phyloP scores from a whole-genome alignment of 2,888 invertebrate genomes.

The Noctua pronuba region DNA sequence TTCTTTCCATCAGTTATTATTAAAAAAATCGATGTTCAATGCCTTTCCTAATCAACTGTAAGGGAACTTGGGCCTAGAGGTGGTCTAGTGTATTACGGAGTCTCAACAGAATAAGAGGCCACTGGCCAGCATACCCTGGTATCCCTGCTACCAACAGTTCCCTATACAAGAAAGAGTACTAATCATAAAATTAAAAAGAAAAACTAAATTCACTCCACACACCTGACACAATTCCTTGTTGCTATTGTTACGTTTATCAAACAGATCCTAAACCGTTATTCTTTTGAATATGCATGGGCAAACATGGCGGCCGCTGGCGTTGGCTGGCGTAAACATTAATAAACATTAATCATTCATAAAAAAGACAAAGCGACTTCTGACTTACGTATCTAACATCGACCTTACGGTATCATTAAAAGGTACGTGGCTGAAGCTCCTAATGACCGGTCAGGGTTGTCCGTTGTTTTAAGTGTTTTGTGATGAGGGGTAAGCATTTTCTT shows the following conservation, averaged over 20 bases:
- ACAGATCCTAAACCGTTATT: constrained; percentile 70
- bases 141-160: not conserved
- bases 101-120: not conserved
- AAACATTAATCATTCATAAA: constrained; percentile 89
- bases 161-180: not conserved
- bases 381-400: constrained; percentile 85
- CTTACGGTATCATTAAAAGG: constrained; percentile 81
- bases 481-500: not conserved
- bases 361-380: constrained; percentile 87
- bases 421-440: constrained; percentile 78
- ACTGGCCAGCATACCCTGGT: not conserved
- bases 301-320: constrained; percentile 71
- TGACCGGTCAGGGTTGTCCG: constrained; percentile 70
- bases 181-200: not conserved
- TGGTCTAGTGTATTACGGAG: not conserved
- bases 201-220: not conserved
- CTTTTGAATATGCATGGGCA: constrained; percentile 83
- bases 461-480: constrained; percentile 11
- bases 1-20: not conserved
- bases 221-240: constrained; percentile 51
- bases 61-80: not conserved
- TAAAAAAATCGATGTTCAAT: not conserved
- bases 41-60: not conserved
- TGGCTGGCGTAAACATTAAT: constrained; percentile 68
- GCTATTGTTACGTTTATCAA: constrained; percentile 71